A percentile compares a stretch with the other conserved stretches of the same genome.
Conservation (phyloP, 2,113 vertebrate species). For the Muntiacus reevesi region DNA sequence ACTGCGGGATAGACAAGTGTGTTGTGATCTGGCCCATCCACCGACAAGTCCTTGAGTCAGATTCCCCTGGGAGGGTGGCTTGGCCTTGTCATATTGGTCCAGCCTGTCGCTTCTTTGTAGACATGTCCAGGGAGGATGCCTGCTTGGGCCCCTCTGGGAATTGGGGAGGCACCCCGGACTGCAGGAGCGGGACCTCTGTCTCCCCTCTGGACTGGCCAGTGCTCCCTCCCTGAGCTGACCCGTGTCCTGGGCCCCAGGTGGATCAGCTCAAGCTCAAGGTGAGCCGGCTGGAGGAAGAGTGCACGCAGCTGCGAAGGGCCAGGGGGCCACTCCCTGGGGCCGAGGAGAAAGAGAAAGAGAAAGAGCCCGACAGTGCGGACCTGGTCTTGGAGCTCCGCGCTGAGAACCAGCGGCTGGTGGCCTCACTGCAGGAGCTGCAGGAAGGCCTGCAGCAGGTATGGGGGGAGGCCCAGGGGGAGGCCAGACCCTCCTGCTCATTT, state of each 20-base stretch:
- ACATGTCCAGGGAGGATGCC: not conserved
- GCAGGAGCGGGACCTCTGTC: not conserved
- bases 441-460: conserved; percentile 81
- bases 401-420: conserved; percentile 81
- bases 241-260: conserved; percentile 80
- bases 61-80: not conserved
- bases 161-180: not conserved
- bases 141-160: not conserved
- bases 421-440: conserved; percentile 82
- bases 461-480: accelerated
- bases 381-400: conserved; percentile 72
- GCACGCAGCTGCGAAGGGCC: conserved; percentile 62
- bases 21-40: accelerated
- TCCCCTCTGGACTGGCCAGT: not conserved
- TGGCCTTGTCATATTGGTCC: not conserved
- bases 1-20: accelerated
- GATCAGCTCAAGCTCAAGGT: conserved; percentile 90
- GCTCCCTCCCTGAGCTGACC: not conserved
- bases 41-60: not conserved
- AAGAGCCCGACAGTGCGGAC: conserved; percentile 47
- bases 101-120: not conserved
- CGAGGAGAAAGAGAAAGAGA: conserved; percentile 55
- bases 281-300: conserved; percentile 79
- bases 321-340: accelerated
- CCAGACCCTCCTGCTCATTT: not conserved